These are phyloP conservation scores for Rhagologus leucostigma DNA, from an alignment of 2,113 vertebrate genomes.

Conservation along the genomic window DNA sequence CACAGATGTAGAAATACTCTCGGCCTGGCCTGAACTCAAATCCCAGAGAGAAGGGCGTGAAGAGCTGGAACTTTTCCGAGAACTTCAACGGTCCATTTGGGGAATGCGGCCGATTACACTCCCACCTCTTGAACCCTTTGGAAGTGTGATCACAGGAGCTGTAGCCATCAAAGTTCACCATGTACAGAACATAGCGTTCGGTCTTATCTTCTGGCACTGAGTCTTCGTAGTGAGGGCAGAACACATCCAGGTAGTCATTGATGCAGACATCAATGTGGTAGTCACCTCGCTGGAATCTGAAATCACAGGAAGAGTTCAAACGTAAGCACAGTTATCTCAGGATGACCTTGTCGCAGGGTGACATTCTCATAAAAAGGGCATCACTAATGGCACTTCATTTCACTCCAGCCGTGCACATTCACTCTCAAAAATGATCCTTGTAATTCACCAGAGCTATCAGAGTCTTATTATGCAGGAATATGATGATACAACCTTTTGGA, in stretches of 20 bases:
- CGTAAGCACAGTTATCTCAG: neutral
- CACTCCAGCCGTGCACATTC: neutral
- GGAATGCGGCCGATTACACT: slow-evolving; percentile 95
- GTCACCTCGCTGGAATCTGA: slow-evolving; percentile 91
- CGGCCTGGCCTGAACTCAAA: slow-evolving; percentile 98
- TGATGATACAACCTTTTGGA: neutral
- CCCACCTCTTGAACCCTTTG: slow-evolving; percentile 99
- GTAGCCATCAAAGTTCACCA: slow-evolving; percentile 99
- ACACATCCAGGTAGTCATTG: slow-evolving; percentile 98
- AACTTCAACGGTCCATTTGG: slow-evolving; percentile 97
- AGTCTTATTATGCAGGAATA: neutral
- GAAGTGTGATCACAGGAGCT: slow-evolving; percentile 96
- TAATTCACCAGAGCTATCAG: neutral
- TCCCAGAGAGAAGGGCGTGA: slow-evolving; percentile 97
- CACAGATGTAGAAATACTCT: slow-evolving; percentile 99
- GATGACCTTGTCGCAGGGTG: neutral
- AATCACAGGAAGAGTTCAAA: slow-evolving; percentile 18
- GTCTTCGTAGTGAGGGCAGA: slow-evolving; percentile 97
- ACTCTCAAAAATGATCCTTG: neutral
- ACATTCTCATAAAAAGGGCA: neutral
- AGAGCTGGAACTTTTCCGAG: slow-evolving; percentile 99
- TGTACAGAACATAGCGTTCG: slow-evolving; percentile 96
- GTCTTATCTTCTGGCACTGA: slow-evolving; percentile 90
- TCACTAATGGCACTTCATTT: neutral
- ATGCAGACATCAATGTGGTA: slow-evolving; percentile 99